These are phyloP conservation scores for Polia nebulosa DNA, from an alignment of 2,888 invertebrate genomes.

Conservation along the genomic window DNA sequence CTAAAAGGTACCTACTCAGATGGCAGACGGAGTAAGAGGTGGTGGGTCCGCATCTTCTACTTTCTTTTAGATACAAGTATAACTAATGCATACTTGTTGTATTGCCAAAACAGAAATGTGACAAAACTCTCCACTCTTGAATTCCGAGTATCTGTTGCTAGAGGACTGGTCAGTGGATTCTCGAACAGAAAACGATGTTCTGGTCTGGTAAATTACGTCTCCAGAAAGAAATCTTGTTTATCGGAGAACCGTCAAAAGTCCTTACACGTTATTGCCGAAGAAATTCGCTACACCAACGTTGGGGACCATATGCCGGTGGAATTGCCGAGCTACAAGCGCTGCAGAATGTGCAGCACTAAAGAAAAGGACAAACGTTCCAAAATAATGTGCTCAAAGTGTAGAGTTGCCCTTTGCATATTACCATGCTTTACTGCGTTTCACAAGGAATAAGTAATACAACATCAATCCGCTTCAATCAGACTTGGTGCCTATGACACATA, in stretches of 20 bases:
- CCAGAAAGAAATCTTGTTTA: slow-evolving; percentile 35
- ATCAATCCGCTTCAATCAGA: too few species aligned
- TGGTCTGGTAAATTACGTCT: slow-evolving; percentile 41
- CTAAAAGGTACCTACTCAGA: too few species aligned
- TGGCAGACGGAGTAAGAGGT: slow-evolving; percentile 58
- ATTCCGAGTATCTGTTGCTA: slow-evolving; percentile 60
- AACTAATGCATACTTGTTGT: slow-evolving; percentile 61
- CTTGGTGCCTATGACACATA: too few species aligned
- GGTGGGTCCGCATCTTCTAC: slow-evolving; percentile 65
- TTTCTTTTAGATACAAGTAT: slow-evolving; percentile 63
- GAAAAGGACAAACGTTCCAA: slow-evolving; percentile 49
- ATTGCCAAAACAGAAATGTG: slow-evolving; percentile 39
- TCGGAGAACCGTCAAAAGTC: slow-evolving; percentile 41
- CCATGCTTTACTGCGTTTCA: slow-evolving; percentile 34
- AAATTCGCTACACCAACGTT: slow-evolving; percentile 44
- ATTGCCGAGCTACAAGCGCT: slow-evolving; percentile 43
- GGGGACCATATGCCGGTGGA: slow-evolving; percentile 26
- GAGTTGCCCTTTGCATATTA: slow-evolving; percentile 29
- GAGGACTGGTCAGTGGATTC: slow-evolving; percentile 60
- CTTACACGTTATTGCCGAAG: slow-evolving; percentile 49
- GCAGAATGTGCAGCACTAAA: slow-evolving; percentile 58
- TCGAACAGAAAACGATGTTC: slow-evolving; percentile 53
- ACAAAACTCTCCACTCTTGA: slow-evolving; percentile 56
- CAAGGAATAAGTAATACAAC: slow-evolving; percentile 15
- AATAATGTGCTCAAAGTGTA: slow-evolving; percentile 26